Conservation (phyloP, 2,888 invertebrate species). For the Dromius quadrimaculatus region DNA sequence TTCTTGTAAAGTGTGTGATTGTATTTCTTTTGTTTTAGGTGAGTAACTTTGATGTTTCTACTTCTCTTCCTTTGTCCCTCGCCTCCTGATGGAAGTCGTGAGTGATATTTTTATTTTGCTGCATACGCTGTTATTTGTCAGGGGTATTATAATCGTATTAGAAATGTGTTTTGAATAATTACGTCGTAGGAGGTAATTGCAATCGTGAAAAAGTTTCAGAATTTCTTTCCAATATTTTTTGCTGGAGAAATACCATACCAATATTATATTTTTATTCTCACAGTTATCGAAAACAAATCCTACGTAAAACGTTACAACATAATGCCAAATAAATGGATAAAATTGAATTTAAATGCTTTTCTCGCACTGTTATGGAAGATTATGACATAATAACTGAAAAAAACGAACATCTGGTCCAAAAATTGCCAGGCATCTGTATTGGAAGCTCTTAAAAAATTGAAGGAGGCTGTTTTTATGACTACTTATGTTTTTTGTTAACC, state of each 20-base stretch:
- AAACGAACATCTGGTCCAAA: constrained; percentile 5
- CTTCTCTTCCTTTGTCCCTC: neutral
- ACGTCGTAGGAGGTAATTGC: no score
- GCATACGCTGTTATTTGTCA: constrained; percentile 14
- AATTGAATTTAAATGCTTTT: no score
- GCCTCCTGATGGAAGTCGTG: neutral
- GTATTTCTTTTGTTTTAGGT: constrained; percentile 17
- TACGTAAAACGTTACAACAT: no score
- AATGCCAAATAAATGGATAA: no score
- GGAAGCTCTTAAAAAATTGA: neutral
- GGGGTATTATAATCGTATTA: constrained; percentile 24
- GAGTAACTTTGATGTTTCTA: neutral
- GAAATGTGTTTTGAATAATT: no score
- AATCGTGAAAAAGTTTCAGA: no score
- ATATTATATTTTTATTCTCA: no score
- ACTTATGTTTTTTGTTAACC: constrained; percentile 13
- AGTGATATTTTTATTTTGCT: constrained; percentile 17
- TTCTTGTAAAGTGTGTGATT: neutral
- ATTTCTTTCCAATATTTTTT: no score
- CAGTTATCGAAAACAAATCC: no score
- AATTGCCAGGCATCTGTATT: no score
- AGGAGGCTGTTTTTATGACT: neutral
- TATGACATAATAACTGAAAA: neutral
- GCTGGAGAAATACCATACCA: no score
- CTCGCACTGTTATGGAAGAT: neutral